These are phyloP conservation scores for Oikopleura dioica DNA, from an alignment of 23 tunicate species.

Conservation along the genomic window DNA sequence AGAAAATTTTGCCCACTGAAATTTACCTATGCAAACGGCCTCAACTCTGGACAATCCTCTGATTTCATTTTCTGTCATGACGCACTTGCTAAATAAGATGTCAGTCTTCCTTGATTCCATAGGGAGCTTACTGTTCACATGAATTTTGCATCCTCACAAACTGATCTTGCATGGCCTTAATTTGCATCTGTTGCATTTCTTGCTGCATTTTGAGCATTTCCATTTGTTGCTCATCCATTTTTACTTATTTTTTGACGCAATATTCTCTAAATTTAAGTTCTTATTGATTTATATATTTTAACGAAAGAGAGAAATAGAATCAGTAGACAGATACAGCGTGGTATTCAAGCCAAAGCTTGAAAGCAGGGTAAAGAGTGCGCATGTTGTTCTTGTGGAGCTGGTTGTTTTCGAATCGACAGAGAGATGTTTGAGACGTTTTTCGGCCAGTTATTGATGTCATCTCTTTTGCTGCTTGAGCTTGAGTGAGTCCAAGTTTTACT, in stretches of 20 bases:
- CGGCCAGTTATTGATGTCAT: background rate
- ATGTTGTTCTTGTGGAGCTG: background rate
- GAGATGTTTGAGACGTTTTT: background rate
- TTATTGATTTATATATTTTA: too few species aligned
- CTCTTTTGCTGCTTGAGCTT: background rate
- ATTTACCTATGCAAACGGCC: background rate
- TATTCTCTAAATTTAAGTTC: too few species aligned
- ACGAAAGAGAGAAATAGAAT: too few species aligned
- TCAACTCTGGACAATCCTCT: background rate
- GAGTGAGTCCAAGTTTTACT: background rate
- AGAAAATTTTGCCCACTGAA: too few species aligned
- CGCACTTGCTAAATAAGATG: background rate
- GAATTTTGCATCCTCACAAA: background rate
- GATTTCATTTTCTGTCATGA: background rate
- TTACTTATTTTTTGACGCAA: too few species aligned
- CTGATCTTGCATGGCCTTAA: conserved; percentile 11
- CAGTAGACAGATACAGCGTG: too few species aligned
- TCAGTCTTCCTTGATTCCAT: too few species aligned
- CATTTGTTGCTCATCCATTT: too few species aligned
- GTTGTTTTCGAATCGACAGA: conserved; percentile 7
- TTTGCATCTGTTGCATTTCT: background rate
- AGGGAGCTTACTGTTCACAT: background rate
- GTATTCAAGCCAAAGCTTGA: background rate
- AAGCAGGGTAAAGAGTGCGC: background rate
- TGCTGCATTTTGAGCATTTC: too few species aligned